These are phyloP conservation scores for Isaurus tuberculatus DNA, from an alignment of 92 coral and sea anemone genomes.

Conservation along the genomic window DNA sequence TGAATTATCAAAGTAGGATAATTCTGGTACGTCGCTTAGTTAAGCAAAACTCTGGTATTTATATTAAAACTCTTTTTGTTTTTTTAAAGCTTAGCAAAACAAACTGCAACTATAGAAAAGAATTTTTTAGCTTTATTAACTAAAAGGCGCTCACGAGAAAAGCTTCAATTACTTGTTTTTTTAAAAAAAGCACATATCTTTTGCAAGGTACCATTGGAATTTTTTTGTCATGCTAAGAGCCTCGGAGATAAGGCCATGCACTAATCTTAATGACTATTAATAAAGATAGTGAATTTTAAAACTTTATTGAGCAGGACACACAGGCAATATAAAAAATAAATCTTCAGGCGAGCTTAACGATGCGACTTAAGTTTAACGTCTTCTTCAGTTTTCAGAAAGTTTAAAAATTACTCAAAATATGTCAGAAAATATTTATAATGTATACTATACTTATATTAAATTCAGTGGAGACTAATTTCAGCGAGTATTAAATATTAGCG, in stretches of 20 bases:
- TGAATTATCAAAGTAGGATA: background rate
- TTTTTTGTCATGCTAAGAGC: background rate
- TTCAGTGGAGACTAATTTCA: too few relatives aligned
- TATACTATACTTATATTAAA: too few relatives aligned
- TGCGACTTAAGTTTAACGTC: too few relatives aligned
- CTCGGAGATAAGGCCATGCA: too few relatives aligned
- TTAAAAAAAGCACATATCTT: background rate
- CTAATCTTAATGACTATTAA: too few relatives aligned
- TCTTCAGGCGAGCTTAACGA: too few relatives aligned
- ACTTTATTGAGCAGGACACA: too few relatives aligned
- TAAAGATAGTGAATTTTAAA: background rate
- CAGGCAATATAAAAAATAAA: too few relatives aligned
- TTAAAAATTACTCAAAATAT: too few relatives aligned
- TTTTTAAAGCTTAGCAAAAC: background rate
- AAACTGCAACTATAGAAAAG: background rate
- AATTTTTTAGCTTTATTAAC: background rate
- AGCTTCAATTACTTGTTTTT: background rate
- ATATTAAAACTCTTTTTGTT: background rate
- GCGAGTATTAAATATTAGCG: too few relatives aligned
- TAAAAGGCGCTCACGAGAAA: background rate
- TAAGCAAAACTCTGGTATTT: background rate
- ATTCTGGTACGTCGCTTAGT: background rate
- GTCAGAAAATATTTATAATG: too few relatives aligned
- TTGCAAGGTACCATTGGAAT: slow-evolving; percentile 2
- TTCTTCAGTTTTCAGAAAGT: too few relatives aligned